Evolutionary conservation across 2,888 invertebrate species (phyloP).

Genomic region (Trimorus sp.): DNA sequence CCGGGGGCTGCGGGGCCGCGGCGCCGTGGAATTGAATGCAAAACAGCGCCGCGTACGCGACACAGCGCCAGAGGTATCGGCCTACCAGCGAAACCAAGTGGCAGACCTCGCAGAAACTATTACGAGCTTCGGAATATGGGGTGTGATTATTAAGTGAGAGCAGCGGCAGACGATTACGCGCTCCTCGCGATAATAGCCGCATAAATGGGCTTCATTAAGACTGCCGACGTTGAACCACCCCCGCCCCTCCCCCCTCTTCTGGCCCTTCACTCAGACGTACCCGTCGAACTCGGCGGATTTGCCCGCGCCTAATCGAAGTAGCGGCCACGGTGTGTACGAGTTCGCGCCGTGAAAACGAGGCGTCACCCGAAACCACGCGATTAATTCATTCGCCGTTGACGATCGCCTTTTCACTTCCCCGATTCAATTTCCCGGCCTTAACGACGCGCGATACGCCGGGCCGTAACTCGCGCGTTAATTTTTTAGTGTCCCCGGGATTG

Average conservation of each 20-base stretch:
- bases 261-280: slow-evolving; percentile 66
- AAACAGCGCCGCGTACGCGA: slow-evolving; percentile 65
- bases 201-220: slow-evolving; percentile 81
- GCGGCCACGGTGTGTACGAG: slow-evolving; percentile 33
- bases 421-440: slow-evolving; percentile 20
- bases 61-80: slow-evolving; percentile 59
- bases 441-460: no score
- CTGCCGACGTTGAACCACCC: slow-evolving; percentile 67
- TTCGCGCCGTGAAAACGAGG: not conserved
- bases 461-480: no score
- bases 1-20: slow-evolving; percentile 51
- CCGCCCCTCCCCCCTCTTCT: slow-evolving; percentile 6
- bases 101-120: slow-evolving; percentile 71
- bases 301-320: slow-evolving; percentile 60
- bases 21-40: slow-evolving; percentile 69
- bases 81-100: slow-evolving; percentile 58
- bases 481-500: not conserved
- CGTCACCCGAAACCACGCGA: slow-evolving; percentile 3
- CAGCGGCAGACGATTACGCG: slow-evolving; percentile 78
- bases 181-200: slow-evolving; percentile 78
- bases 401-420: slow-evolving; percentile 29
- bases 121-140: slow-evolving; percentile 75
- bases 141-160: slow-evolving; percentile 80
- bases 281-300: slow-evolving; percentile 58
- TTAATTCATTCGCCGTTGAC: slow-evolving; percentile 35